Evolutionary conservation across 2,888 invertebrate species (phyloP), one percentile per base, ranked within the genome.

Genomic region (Orthosia cruda): DNA sequence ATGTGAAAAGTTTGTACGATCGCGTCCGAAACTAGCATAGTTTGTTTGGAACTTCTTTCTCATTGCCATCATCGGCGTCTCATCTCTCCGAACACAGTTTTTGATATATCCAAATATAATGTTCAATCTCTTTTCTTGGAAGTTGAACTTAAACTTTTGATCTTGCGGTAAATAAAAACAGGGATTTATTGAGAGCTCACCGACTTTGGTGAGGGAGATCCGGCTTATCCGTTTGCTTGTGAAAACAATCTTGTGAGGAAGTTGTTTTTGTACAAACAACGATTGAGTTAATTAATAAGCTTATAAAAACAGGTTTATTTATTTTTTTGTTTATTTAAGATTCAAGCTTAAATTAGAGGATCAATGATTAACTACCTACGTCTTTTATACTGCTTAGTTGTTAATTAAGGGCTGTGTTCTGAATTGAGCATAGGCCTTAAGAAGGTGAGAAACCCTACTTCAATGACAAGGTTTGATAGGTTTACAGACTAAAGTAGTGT

Each of bases 1-100:
- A 95, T 94, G 93, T 90, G 90, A 64, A 92, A 95, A 95, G 91
- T 95, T 94, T 85, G 75, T 70, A 71, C 83, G 88, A 88, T 91
- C 89, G 89, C 87, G 91, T 91, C 91, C 89, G 83, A 91, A 93
- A 93, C 93, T 91, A 89, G 89, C 88, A 84, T 87, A 90, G 91
- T 91, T 92, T 90, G 89, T 91, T 88, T 73, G 71, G 55, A 90
- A 86, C 40, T 87, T 87, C 77, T 74, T 78, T 75, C 58, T 69
- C 40, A 58, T 64, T 71, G 65, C 88, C 88, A 89, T 91, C 92
- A 88, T 89, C 90, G 88, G 83, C 85, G 84, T 86, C 89, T 88
- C 88, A 86, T 89, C 86, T 86, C 82, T 71, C 55, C 68, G 80
- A 88, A 83, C 81, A 84, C 76, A 87, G 83, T 88, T 92, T 89